Base-by-base conservation (phyloP, 2,888 invertebrate species). In the Megalurothrips usitatus region DNA sequence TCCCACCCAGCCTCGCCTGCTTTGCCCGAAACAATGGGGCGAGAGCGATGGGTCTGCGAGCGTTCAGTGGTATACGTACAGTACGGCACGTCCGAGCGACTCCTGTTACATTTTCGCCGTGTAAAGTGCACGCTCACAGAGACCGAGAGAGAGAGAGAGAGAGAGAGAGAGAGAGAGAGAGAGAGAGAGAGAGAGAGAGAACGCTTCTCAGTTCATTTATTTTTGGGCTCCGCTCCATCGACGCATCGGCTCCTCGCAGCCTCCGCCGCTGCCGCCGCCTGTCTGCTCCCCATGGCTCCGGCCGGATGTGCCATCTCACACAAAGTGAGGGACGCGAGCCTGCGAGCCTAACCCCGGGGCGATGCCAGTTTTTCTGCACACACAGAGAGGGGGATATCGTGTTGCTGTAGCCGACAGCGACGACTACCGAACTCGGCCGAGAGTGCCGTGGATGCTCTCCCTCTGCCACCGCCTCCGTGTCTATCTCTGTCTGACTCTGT, bases 331-430 rank as follows among this genome's bases (percentile, higher is more conserved):
- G 58, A 10, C 58, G 14, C n/a, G 58, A 43, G 34, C 34, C 34
- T 6, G 34, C 3, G 3, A 43, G 34, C 34, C 2, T 6, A 43
- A 6, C 34, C 34, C 34, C 34, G 34, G 6, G 19, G 58, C 58
- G 58, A 58, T 58, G 58, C 58, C 58, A 58, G 58, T 58, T 58
- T 58, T 58, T 58, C 58, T 58, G 58, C 58, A 58, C 58, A 52
- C 34, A 52, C 52, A 58, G 6, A 17, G 34, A 43, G 34, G 34
- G 34, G 34, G 34, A 43, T 58, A 58, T 58, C 58, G 17, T 58
- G 58, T 58, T 58, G 11, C 58, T 58, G 58, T 58, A 58, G 58
- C 58, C n/a, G n/a, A n/a, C n/a, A 17, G 14, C 58, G 58, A 17
- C 58, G 6, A n/a, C 58, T n/a, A 58, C 34, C 34, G 34, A 43